A percentile compares a stretch with the other conserved stretches of the same genome.
Conservation (phyloP, 2,113 vertebrate species). For the Elanus axillaris region DNA sequence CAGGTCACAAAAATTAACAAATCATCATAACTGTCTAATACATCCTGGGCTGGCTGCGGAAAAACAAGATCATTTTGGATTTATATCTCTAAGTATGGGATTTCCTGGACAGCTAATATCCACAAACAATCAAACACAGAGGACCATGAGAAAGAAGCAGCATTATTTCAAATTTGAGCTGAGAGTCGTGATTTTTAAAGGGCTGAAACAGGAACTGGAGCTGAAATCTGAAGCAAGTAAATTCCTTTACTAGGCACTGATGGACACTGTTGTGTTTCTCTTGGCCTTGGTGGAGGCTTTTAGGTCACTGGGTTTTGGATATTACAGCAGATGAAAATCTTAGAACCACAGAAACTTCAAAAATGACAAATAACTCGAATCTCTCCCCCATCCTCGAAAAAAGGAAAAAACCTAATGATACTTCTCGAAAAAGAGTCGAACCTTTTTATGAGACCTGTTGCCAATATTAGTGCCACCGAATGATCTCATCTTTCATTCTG, state of each 20-base stretch:
- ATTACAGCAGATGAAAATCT: conserved; percentile 52
- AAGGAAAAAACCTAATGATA: conserved; percentile 44
- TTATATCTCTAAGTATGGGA: conserved; percentile 80
- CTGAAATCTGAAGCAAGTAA: conserved; percentile 76
- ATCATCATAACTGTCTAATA: conserved; percentile 78
- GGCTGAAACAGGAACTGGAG: conserved; percentile 73
- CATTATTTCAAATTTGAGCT: conserved; percentile 77
- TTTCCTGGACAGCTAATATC: conserved; percentile 83
- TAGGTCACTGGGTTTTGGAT: conserved; percentile 66
- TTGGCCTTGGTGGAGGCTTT: conserved; percentile 61
- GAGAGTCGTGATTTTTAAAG: conserved; percentile 74
- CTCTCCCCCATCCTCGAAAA: conserved; percentile 23
- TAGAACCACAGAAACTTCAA: conserved; percentile 53
- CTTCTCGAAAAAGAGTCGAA: conserved; percentile 67
- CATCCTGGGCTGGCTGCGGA: conserved; percentile 77
- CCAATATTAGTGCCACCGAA: conserved; percentile 77
- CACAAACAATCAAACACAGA: conserved; percentile 78
- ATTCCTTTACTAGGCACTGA: conserved; percentile 73
- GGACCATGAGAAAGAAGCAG: conserved; percentile 68
- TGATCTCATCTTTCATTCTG: conserved; percentile 84
- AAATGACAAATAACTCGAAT: conserved; percentile 57
- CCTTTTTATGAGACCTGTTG: conserved; percentile 80
- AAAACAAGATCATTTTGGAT: conserved; percentile 80
- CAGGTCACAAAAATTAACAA: conserved; percentile 78
- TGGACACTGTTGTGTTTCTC: conserved; percentile 74